These are phyloP conservation scores for Tangara arthus DNA, from an alignment of 2,797 vertebrate genomes.

Conservation along the genomic window DNA sequence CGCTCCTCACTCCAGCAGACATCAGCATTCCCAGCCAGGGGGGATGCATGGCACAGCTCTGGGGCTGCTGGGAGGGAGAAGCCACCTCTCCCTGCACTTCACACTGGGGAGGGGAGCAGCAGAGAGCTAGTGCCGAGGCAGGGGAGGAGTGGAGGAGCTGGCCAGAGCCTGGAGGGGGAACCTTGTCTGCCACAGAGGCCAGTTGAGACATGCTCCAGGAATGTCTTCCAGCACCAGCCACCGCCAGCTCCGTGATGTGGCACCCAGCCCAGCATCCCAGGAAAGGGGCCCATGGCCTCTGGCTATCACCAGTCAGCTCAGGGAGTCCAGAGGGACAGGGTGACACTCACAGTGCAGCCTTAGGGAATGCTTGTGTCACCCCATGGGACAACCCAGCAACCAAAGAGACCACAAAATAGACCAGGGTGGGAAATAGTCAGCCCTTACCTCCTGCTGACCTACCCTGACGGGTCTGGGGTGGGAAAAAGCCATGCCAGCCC, in stretches of 20 bases:
- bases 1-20: accelerated
- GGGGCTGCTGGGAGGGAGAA: background rate
- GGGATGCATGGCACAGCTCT: background rate
- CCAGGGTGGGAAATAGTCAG: background rate
- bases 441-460: background rate
- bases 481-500: background rate
- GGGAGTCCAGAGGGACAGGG: background rate
- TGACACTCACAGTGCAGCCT: accelerated
- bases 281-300: background rate
- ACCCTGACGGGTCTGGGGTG: background rate
- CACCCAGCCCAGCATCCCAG: background rate
- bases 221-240: conserved; percentile 6
- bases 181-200: background rate
- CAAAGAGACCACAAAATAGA: background rate
- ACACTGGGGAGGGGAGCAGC: background rate
- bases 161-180: background rate
- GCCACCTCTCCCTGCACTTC: background rate
- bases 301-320: accelerated
- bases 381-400: accelerated
- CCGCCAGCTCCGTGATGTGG: background rate
- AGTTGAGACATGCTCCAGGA: conserved; percentile 6
- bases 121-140: accelerated
- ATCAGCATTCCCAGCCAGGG: background rate
- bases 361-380: accelerated
- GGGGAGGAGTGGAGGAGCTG: background rate